Evolutionary conservation across 2,797 vertebrate genomes (phyloP).

Genomic region (Mastacembelus armatus): DNA sequence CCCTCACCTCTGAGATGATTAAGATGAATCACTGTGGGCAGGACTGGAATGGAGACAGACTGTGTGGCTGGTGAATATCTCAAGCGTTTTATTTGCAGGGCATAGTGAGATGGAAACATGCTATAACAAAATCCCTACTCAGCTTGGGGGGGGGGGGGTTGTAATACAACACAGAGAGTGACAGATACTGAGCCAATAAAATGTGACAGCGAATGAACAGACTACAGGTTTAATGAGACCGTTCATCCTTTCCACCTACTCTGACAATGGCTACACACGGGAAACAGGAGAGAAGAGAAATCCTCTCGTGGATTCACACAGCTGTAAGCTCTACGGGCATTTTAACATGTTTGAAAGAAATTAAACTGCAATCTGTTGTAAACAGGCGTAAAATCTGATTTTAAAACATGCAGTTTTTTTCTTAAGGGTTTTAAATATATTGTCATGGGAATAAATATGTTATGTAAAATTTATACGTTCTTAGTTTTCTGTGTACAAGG

Average conservation of each 20-base stretch:
- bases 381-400: background rate
- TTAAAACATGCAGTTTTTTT: background rate
- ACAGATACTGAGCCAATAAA: conserved; percentile 3
- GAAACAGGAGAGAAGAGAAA: background rate
- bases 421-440: too few relatives aligned
- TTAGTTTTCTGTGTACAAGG: too few relatives aligned
- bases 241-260: conserved; percentile 7
- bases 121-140: conserved; percentile 36
- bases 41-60: conserved; percentile 22
- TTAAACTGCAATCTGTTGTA: background rate
- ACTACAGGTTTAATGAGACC: conserved; percentile 16
- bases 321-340: too few relatives aligned
- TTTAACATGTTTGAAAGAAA: too few relatives aligned
- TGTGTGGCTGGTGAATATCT: conserved; percentile 43
- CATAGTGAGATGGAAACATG: conserved; percentile 32
- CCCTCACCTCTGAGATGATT: conserved; percentile 59
- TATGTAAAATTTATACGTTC: too few relatives aligned
- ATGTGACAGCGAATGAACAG: conserved; percentile 9
- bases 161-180: conserved; percentile 12
- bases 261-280: background rate
- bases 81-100: conserved; percentile 38
- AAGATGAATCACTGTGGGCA: conserved; percentile 61
- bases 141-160: conserved; percentile 3
- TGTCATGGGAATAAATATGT: too few relatives aligned
- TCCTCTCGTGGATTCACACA: too few relatives aligned